phyloP scores from a whole-genome alignment of 2,797 vertebrate species.

The Nothura maculosa region DNA sequence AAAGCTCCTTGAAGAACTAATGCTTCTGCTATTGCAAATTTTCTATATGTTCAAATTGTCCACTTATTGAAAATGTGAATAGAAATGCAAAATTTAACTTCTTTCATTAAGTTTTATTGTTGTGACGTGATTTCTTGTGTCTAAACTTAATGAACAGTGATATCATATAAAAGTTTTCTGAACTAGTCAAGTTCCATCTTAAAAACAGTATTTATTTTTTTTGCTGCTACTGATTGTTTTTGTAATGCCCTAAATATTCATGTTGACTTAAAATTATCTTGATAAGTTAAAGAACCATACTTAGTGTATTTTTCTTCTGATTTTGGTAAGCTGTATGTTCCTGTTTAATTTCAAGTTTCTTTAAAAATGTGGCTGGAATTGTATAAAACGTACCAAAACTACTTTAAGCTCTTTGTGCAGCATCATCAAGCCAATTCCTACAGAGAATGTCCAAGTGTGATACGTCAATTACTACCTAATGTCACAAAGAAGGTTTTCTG shows the following conservation, averaged over 20 bases:
- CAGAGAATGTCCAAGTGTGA: not conserved
- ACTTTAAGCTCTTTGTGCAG: not conserved
- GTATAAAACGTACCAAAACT: not conserved
- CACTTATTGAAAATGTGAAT: not conserved
- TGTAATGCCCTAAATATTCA: not conserved
- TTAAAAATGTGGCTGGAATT: not conserved
- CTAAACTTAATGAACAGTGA: not conserved
- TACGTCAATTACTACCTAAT: fast-evolving
- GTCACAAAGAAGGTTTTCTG: not conserved
- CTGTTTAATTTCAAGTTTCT: not conserved
- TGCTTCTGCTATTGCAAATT: not conserved
- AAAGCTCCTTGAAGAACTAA: fast-evolving
- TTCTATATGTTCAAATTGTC: not conserved
- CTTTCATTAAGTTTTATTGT: not conserved
- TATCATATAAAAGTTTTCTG: not conserved
- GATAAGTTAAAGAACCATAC: not conserved
- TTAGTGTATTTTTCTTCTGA: not conserved
- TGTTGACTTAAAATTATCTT: not conserved
- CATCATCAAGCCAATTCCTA: not conserved
- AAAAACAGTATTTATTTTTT: not conserved
- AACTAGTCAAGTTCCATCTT: not conserved
- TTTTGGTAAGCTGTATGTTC: not conserved
- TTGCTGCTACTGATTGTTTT: not conserved
- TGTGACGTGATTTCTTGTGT: not conserved
- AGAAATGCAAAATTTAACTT: not conserved